phyloP scores from a whole-genome alignment of 2,113 vertebrate species.

The Eulemur rufifrons region DNA sequence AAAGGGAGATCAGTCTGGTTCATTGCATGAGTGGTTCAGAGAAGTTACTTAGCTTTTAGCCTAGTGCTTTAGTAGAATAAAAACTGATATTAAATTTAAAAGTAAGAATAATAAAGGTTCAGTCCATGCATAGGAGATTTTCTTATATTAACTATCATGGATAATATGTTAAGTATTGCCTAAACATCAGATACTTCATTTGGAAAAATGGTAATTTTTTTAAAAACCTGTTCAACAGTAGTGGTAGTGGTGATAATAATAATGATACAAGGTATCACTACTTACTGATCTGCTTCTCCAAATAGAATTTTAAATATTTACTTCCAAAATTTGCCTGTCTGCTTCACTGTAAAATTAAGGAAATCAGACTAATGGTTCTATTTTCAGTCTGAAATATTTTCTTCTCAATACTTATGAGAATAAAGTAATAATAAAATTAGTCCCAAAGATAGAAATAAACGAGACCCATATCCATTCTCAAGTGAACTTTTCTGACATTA shows the following conservation, averaged over 20 bases:
- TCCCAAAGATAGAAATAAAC: background rate
- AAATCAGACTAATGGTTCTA: background rate
- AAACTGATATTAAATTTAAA: background rate
- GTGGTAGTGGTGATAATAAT: background rate
- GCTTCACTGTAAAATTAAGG: background rate
- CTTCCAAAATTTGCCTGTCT: background rate
- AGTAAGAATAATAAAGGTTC: background rate
- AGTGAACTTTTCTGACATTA: background rate
- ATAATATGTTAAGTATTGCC: background rate
- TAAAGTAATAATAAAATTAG: background rate
- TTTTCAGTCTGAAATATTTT: background rate
- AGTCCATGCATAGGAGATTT: background rate
- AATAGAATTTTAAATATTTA: constrained; percentile 11
- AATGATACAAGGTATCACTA: background rate
- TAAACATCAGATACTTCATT: background rate
- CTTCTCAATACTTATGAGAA: background rate
- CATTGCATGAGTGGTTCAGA: background rate
- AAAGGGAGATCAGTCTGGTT: background rate
- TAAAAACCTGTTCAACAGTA: background rate
- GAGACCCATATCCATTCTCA: background rate
- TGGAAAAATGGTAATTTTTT: background rate
- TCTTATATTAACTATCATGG: background rate
- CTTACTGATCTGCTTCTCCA: constrained; percentile 10
- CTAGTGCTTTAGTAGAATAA: background rate
- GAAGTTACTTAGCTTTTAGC: background rate